Base-by-base conservation (phyloP, 2,113 vertebrate genomes). In the Vireo altiloquus region DNA sequence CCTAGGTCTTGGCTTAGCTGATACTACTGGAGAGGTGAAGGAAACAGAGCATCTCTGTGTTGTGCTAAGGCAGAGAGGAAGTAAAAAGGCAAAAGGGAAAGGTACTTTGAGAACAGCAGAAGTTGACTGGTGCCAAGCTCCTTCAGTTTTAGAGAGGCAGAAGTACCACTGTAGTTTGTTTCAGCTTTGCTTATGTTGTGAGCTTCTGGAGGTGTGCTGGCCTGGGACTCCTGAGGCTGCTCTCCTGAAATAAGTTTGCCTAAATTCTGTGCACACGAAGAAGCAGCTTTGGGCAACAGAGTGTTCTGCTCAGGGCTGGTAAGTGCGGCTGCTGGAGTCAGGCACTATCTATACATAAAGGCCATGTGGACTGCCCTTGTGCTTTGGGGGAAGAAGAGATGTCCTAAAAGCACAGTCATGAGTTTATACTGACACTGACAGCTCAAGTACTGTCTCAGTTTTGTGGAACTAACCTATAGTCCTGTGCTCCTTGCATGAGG, bases 101-200 rank as follows among this genome's bases (percentile, higher is more conserved):
- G 8, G 33, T 23, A 7, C 31, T 2, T 3, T 3, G 69, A 35
- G 19, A 84, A 20, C 30, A 19, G 42, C 0, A 1, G 28, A 37
- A 54, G 22, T 44, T 5, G 1, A 14, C 37, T 1, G 0, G n/a
- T 22, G 60, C 31, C 4, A 6, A 46, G 42, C 39, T 39, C 9
- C n/a, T 64, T 31, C 6, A 33, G 14, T 28, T 46, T 35, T 6
- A 42, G 47, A 50, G 71, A 74, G 35, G 1, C 50, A 33, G 27
- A 69, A 78, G 12, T 19, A 20, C 39, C 14, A 1, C 0, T 0
- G 0, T 11, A 7, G 6, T 23, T 33, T n/a, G 8, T 20, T 80
- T 28, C 16, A 22, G 40, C 46, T 74, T 76, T 77, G 72, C 46
- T 83, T 5, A 1, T 5, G 30, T 33, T 49, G 37, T 69, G 70